Evolutionary conservation across 2,888 invertebrate genomes (phyloP), one percentile per base, ranked within the genome.

Genomic region (Rhyacophila evoluta): DNA sequence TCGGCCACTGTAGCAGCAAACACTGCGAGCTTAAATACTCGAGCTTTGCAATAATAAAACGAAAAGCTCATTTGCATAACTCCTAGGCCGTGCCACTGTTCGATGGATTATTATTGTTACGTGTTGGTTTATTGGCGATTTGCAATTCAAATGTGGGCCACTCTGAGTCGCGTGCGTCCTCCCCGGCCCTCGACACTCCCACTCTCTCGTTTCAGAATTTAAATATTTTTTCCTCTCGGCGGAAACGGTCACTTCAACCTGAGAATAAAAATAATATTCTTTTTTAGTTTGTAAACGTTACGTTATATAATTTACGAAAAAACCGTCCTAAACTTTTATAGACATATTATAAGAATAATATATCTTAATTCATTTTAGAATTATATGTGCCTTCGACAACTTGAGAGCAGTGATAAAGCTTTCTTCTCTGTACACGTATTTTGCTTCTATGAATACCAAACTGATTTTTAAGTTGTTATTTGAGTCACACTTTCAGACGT

Each of bases 121-220:
- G 69, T 67, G 71, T 55, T 75, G 72, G 72, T 79, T 78, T 74
- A 74, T 79, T 72, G 72, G 28, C 79, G 55, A 79, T 79, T 73
- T 79, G 70, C 79, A 79, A 79, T 79, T 76, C 72, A 79, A 69
- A 79, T 79, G 38, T 41, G 36, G 67, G 69, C 33, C 25, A 55
- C 55, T 55, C 8, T 11, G 28, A 36, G 36, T 68, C 67, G 36
- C 74, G 28, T 67, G 67, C 74, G 37, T 19, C 25, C 28, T 15
- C 67, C 55, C 67, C 19, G 19, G 19, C 29, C 15, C 41, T 19
- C 6, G 29, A 11, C 67, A 8, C 28, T 8, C 68, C 68, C 29
- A 29, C 55, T 11, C 27, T 67, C 25, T 38, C 38, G 4, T 19
- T 55, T 55, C n/a, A 2, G 10, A 37, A 55, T 55, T 55, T 41